Base-by-base conservation (phyloP, 2,888 invertebrate species). In the Atherix ibis region DNA sequence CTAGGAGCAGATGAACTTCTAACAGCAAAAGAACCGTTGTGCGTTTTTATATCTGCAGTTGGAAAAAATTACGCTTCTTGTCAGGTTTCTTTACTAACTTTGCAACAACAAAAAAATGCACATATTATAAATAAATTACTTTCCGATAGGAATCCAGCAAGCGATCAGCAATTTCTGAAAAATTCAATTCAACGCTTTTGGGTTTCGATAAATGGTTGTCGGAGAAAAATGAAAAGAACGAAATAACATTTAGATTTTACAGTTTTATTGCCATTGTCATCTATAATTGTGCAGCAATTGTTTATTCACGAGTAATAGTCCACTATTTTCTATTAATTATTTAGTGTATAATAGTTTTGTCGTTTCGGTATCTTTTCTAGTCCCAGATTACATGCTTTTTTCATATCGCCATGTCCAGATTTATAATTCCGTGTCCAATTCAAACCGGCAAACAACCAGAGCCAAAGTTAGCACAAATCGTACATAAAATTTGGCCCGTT, bases 401-500 rank as follows among this genome's bases (percentile, higher is more conserved):
- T 24, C 68, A 66, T 35, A 53, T 63, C 35, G 54, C 69, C 17
- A 54, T 70, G 27, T 58, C 64, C 16, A 50, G 61, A 0, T 57
- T 68, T 32, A 49, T 71, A n/a, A 47, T 71, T 19, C 65, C 70
- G 10, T 55, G 58, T 1, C 54, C 62, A 27, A 48, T 70, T 36
- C 54, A 67, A 43, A 59, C 64, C 36, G 68, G 68, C 1, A 60
- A 60, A 37, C 44, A 51, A 0, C 57, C 58, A 1, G 61, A 65
- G 37, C 48, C 51, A 1, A 58, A 58, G 34, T 44, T 65, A 5
- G 46, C 66, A 2, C 59, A 58, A 42, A 54, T 66, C 2, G 50
- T 71, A 12, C 63, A 64, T 40, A 62, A 62, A 46, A 62, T 67
- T 10, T 67, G 68, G 56, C 64, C 66, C 15, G 54, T 68, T 15